Base-by-base conservation (phyloP, 2,888 invertebrate genomes). In the Drosophila fulvimacula region DNA sequence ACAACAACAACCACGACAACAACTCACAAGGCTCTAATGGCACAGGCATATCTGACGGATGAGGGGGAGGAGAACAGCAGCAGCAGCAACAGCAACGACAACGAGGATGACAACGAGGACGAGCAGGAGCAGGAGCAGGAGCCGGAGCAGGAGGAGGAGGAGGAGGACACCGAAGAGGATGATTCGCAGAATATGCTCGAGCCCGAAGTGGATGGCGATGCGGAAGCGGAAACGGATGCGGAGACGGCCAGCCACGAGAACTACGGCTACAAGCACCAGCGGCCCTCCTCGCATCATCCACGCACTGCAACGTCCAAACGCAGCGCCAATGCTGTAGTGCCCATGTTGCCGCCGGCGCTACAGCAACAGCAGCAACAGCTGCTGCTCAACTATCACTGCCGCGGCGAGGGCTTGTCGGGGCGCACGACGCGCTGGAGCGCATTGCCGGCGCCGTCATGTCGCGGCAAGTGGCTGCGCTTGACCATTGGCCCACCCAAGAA, bases 391-490 rank as follows among this genome's bases (percentile, higher is more conserved):
- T 92, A 91, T 66, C 93, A 92, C 62, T 98, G 98, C 93, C 95
- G 96, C 73, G 98, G 98, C 0, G 97, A 97, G 91, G 97, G 98
- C 0, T 95, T 96, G 3, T 93, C 95, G 34, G 95, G 95, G 0
- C 94, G 95, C 65, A 94, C 95, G 71, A 97, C 97, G 13, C 94
- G 97, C 64, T 98, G 96, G 95, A 96, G 96, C 82, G 96, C 97
- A 38, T 94, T 97, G 36, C 95, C 96, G 51, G 96, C 96, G n/a
- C 96, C 96, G 1, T 96, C 97, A 87, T 98, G 98, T 92, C 96
- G 96, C 89, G 98, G 97, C 41, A 96, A 97, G 91, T 98, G 97
- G 97, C 93, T 96, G 51, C 94, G 97, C 52, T 91, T 94, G 62
- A 93, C 93, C 69, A 90, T 93, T 0, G 92, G 91, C 1, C 88